Evolutionary conservation across 92 coral and sea anemone genomes (phyloP).

Genomic region (Porites cylindrica): DNA sequence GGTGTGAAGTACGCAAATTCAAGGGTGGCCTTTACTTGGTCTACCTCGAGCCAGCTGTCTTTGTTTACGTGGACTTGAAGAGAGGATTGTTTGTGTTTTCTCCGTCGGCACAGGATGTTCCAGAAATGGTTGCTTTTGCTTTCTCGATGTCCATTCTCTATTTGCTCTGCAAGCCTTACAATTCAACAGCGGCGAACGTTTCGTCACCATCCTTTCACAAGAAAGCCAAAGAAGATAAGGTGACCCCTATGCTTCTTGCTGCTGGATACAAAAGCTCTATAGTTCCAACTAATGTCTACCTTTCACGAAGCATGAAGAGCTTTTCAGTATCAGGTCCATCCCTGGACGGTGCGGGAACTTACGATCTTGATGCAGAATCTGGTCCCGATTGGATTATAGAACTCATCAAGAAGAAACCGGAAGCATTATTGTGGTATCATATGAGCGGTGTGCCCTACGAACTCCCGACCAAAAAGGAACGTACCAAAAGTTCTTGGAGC

Average conservation of each 20-base stretch:
- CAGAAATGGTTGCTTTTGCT: conserved; percentile 64
- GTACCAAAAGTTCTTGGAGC: not conserved
- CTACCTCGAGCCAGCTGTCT: conserved; percentile 25
- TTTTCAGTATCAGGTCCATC: not conserved
- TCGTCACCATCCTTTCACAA: conserved; percentile 60
- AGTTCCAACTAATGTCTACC: conserved; percentile 69
- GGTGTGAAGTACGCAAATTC: conserved; percentile 67
- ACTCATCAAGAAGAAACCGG: not conserved
- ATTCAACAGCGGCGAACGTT: conserved; percentile 37
- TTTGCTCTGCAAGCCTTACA: conserved; percentile 73
- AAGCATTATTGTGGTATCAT: conserved; percentile 33
- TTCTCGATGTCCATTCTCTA: conserved; percentile 69
- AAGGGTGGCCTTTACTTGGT: conserved; percentile 41
- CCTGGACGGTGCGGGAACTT: conserved; percentile 4
- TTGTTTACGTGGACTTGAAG: conserved; percentile 47
- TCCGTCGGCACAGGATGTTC: conserved; percentile 41
- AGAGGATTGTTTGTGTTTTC: conserved; percentile 41
- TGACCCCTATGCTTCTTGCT: conserved; percentile 53
- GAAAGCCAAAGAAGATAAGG: conserved; percentile 28
- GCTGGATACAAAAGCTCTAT: conserved; percentile 66
- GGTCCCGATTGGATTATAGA: conserved; percentile 45
- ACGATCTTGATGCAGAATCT: conserved; percentile 49
- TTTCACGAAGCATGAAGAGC: conserved; percentile 6
- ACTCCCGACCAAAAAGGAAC: not conserved
- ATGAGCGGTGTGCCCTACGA: not conserved